A percentile compares a stretch with the other conserved stretches of the same genome.
These are phyloP conservation scores for Poeciliopsis infans DNA, from an alignment of 2,797 vertebrate species.

Conservation along the genomic window DNA sequence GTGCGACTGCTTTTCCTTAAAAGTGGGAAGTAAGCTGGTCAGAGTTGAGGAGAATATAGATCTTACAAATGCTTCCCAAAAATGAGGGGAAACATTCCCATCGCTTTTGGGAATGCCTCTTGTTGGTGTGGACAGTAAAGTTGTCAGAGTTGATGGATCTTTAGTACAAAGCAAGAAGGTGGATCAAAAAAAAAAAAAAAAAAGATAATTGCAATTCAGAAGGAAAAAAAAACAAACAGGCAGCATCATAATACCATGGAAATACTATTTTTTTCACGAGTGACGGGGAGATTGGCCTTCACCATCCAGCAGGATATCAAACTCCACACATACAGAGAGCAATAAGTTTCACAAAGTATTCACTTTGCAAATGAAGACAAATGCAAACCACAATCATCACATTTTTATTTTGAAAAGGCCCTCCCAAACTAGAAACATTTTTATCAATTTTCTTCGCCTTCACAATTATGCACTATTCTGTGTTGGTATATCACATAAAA, in stretches of 20 bases:
- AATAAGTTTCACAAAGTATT: background rate
- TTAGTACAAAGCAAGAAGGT: background rate
- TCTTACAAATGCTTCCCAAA: background rate
- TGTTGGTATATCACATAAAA: background rate
- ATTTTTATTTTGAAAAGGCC: background rate
- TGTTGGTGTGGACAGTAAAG: background rate
- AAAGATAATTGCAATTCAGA: background rate
- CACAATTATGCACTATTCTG: background rate
- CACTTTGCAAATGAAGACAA: background rate
- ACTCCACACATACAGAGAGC: background rate
- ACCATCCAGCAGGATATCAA: background rate
- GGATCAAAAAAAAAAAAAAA: background rate
- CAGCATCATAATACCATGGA: background rate
- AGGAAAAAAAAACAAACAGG: background rate
- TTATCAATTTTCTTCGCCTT: background rate
- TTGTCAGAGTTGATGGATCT: background rate
- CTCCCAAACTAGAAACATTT: background rate
- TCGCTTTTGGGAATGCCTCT: background rate
- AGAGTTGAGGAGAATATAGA: background rate
- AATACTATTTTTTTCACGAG: background rate
- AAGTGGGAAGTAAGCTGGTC: background rate
- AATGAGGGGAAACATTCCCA: too few species aligned
- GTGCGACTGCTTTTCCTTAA: background rate
- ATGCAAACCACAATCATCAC: background rate
- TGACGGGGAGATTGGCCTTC: background rate